Percentiles rank a stretch among this genome's conserved stretches.
Evolutionary conservation across 2,888 invertebrate species (phyloP).

Genomic region (Chymomyza amoena): DNA sequence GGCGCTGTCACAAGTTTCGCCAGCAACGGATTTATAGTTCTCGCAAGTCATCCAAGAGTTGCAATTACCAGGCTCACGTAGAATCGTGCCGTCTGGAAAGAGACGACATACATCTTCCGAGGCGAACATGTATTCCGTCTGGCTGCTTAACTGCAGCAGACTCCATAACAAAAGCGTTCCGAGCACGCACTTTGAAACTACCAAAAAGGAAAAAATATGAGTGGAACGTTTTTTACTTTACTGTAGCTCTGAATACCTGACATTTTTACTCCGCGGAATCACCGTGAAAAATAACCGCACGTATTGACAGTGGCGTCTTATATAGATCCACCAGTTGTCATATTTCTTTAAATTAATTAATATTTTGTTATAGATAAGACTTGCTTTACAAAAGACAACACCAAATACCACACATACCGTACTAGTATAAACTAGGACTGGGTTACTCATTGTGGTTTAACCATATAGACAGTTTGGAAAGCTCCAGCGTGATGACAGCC

Average conservation of each 20-base stretch:
- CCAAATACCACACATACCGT: neutral
- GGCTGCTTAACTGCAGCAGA: constrained; percentile 35
- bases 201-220: neutral
- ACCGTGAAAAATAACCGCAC: neutral
- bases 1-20: constrained; percentile 5
- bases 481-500: neutral
- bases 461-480: neutral
- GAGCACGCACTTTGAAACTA: neutral
- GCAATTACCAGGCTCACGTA: constrained; percentile 70
- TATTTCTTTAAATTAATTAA: neutral
- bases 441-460: neutral
- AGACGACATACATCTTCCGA: constrained; percentile 62
- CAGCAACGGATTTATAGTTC: constrained; percentile 19
- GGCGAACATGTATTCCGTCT: constrained; percentile 40
- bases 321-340: neutral
- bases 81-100: constrained; percentile 46
- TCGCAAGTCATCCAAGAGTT: constrained; percentile 49
- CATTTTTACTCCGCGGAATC: neutral
- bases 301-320: neutral
- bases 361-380: neutral
- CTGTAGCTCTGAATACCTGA: neutral
- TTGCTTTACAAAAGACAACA: neutral
- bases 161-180: constrained; percentile 27
- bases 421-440: neutral
- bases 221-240: too few species aligned